phyloP scores from a whole-genome alignment of 1,140 invertebrate genomes.

The Ceratosolen solmsi region DNA sequence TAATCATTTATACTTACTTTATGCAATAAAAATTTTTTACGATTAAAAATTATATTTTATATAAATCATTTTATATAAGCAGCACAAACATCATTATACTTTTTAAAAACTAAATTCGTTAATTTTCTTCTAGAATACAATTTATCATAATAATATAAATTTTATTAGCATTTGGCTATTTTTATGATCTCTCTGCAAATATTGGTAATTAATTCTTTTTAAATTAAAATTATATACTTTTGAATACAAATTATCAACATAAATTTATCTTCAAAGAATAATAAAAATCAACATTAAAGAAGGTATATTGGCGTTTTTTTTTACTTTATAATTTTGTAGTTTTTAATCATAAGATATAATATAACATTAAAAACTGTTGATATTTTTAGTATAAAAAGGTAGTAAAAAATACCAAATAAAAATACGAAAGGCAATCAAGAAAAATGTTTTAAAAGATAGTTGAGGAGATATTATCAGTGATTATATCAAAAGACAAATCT shows the following conservation, averaged over 20 bases:
- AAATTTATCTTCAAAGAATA: too few species aligned
- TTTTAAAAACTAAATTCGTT: too few species aligned
- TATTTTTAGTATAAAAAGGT: not conserved
- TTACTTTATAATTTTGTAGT: too few species aligned
- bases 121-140: too few species aligned
- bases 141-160: not conserved
- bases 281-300: too few species aligned
- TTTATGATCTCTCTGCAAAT: not conserved
- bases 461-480: not conserved
- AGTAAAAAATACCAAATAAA: not conserved
- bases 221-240: not conserved
- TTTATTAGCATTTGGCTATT: not conserved
- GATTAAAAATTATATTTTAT: too few species aligned
- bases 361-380: not conserved
- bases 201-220: not conserved
- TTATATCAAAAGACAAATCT: not conserved
- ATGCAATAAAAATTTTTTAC: too few species aligned
- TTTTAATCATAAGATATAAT: not conserved
- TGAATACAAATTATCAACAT: not conserved
- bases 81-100: too few species aligned
- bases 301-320: too few species aligned
- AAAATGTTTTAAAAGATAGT: not conserved
- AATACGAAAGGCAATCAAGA: not conserved
- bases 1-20: too few species aligned
- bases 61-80: too few species aligned